A percentile compares a stretch with the other conserved stretches of the same genome.
Conservation (phyloP, 53 echinoderm and acorn worm species). For the Crossaster papposus region DNA sequence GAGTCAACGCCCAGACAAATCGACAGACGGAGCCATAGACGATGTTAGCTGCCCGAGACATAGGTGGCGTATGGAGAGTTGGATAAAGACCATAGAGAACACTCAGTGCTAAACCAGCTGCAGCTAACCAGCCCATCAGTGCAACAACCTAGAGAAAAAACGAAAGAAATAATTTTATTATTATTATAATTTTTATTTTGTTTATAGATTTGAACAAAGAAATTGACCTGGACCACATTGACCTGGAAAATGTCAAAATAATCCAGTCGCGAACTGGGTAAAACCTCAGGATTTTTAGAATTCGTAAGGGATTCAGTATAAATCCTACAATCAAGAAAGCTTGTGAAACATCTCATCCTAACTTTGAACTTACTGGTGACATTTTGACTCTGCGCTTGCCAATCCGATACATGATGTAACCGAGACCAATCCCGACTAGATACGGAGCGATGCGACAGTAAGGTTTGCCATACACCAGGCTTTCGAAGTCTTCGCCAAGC, state of each 20-base stretch:
- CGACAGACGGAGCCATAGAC: conserved; percentile 76
- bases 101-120: conserved; percentile 66
- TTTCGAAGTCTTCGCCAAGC: neutral
- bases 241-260: no score
- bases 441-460: conserved; percentile 97
- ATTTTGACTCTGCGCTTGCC: conserved; percentile 63
- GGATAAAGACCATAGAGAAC: conserved; percentile 75
- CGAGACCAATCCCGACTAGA: conserved; percentile 85
- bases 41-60: conserved; percentile 52
- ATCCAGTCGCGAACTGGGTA: no score
- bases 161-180: neutral
- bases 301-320: no score
- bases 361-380: conserved; percentile 61
- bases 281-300: no score
- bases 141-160: conserved; percentile 65
- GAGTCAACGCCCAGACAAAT: conserved; percentile 79
- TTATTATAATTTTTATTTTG: no score
- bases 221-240: no score
- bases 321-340: no score
- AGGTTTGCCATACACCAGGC: conserved; percentile 79
- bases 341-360: no score
- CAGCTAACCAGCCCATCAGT: conserved; percentile 67
- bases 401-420: conserved; percentile 69
- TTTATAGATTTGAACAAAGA: no score
- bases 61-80: conserved; percentile 48